Evolutionary conservation across 2,888 invertebrate genomes (phyloP).

Genomic region (Diaperis boleti): DNA sequence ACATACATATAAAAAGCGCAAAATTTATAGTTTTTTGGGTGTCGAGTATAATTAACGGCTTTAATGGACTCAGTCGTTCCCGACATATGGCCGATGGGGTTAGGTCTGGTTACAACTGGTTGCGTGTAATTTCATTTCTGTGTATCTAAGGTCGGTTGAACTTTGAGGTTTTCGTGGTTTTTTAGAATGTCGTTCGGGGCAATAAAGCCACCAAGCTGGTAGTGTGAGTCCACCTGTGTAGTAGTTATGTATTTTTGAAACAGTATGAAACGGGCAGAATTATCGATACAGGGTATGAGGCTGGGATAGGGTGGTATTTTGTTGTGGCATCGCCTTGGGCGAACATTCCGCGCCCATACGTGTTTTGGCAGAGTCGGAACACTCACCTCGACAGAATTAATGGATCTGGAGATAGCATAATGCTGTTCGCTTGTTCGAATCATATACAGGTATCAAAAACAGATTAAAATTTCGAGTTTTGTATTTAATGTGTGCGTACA

Average conservation of each 20-base stretch:
- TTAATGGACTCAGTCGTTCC: neutral
- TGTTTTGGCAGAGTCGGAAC: constrained; percentile 59
- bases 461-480: constrained; percentile 62
- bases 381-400: constrained; percentile 60
- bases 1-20: neutral
- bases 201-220: neutral
- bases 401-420: constrained; percentile 64
- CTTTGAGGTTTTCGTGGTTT: constrained; percentile 27
- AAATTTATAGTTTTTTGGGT: neutral
- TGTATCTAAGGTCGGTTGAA: constrained; percentile 28
- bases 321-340: constrained; percentile 35
- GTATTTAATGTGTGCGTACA: constrained; percentile 60
- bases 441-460: constrained; percentile 64
- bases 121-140: constrained; percentile 23
- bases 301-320: constrained; percentile 18
- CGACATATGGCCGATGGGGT: neutral
- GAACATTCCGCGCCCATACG: constrained; percentile 51
- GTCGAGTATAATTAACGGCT: neutral
- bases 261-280: neutral
- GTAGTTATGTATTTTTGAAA: constrained; percentile 8
- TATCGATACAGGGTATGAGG: constrained; percentile 1
- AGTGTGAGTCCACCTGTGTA: neutral
- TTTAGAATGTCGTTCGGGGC: constrained; percentile 4
- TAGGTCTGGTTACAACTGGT: neutral
- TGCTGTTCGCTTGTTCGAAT: constrained; percentile 65